A percentile compares a stretch with the other conserved stretches of the same genome.
These are phyloP conservation scores for Xenus cinereus DNA, from an alignment of 2,113 vertebrate genomes.

Conservation along the genomic window DNA sequence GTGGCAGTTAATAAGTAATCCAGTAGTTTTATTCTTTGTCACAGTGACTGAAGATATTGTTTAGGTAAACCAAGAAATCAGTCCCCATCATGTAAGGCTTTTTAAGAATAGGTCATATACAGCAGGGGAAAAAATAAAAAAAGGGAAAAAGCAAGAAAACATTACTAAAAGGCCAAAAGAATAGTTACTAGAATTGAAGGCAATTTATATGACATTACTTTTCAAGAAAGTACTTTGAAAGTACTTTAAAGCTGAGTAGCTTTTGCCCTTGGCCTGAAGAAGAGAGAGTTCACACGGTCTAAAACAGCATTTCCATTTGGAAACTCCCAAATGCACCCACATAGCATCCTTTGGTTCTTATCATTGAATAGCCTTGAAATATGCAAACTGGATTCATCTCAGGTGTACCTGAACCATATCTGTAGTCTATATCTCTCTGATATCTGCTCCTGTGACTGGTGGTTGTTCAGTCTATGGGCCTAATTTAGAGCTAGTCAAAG, in stretches of 20 bases:
- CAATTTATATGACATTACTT: background rate
- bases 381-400: background rate
- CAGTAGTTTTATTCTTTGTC: background rate
- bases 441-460: background rate
- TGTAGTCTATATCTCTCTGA: background rate
- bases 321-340: background rate
- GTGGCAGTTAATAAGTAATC: background rate
- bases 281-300: background rate
- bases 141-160: background rate
- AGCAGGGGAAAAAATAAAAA: background rate
- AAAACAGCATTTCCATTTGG: background rate
- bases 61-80: background rate
- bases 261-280: background rate
- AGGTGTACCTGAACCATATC: background rate
- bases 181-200: background rate
- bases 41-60: background rate
- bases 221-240: background rate
- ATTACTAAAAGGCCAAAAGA: background rate
- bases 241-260: background rate
- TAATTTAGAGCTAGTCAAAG: background rate
- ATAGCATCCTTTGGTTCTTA: rapidly evolving
- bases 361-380: background rate
- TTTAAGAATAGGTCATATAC: background rate
- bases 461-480: background rate
- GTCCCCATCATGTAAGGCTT: background rate